Evolutionary conservation across 2,113 vertebrate species (phyloP), one percentile per base, ranked within the genome.

Genomic region (Struthio camelus): DNA sequence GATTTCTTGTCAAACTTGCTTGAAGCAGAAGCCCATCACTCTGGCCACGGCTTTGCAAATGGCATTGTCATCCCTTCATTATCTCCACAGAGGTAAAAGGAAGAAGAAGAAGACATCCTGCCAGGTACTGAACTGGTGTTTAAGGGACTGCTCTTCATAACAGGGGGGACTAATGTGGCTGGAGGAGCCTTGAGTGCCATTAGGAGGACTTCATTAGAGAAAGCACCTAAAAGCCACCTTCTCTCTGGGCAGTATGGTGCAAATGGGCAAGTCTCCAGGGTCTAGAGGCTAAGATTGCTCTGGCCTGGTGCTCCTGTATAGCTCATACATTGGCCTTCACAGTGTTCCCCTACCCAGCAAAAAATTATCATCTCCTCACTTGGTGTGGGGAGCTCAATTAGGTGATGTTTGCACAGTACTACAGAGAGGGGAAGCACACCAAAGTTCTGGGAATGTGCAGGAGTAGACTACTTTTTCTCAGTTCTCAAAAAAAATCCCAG

Each of bases 1-100:
- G 54, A 70, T 69, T 81, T 78, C 46, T 90, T 61, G 73, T n/a
- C 75, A 87, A 88, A 91, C 34, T 69, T 61, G 87, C 30, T 42
- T 72, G 66, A 92, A 84, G 73, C 32, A 92, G 72, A 73, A 62
- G 34, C 13, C 69, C 30, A 67, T 70, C 69, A 27, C 48, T n/a
- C 24, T 44, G 44, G 50, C 11, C 56, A 69, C 42, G 24, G 38
- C 14, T 90, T 87, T 85, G 44, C 36, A 82, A 92, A 82, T 38
- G 71, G 50, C 51, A 19, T 24, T 67, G 10, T 54, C 78, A 62
- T n/a, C 19, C 58, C 53, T 81, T 86, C 32, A 44, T 59, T 30
- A 73, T 44, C 67, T 92, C 50, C 66, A 87, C 46, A 91, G 11
- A 8, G 6, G 10, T 6, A 64, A 66, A n/a, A 92, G 66, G 36